These are phyloP conservation scores for Nanger granti DNA, from an alignment of 2,113 vertebrate species.

Conservation along the genomic window DNA sequence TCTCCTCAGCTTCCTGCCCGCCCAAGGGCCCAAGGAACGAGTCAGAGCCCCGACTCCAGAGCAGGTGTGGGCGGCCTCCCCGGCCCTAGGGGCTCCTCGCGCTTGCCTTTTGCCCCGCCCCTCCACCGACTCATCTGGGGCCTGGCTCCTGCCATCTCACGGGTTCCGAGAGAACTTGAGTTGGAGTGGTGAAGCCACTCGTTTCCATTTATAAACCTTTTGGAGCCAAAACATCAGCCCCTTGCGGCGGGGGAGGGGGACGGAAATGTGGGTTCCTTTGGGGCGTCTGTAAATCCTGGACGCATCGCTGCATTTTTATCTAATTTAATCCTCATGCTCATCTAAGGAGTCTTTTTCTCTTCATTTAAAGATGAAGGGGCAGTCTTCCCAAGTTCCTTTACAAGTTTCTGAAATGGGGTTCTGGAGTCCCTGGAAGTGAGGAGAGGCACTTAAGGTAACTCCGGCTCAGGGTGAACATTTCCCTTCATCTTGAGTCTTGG, in stretches of 20 bases:
- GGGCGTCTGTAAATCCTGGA: neutral
- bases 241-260: neutral
- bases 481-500: neutral
- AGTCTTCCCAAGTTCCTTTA: neutral
- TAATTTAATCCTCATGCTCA: neutral
- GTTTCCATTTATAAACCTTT: neutral
- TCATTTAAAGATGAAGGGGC: neutral
- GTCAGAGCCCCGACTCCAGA: neutral
- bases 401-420: neutral
- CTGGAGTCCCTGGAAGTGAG: neutral
- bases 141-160: neutral
- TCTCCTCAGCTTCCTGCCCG: neutral
- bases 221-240: neutral
- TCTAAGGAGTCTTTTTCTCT: neutral
- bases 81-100: rapidly evolving
- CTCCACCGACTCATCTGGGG: neutral
- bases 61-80: neutral
- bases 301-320: neutral
- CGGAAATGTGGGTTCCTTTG: no score
- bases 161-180: neutral
- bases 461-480: neutral
- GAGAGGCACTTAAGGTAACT: neutral
- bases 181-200: neutral
- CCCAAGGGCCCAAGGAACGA: neutral
- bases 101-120: rapidly evolving